phyloP scores from a whole-genome alignment of 2,888 invertebrate genomes.

The Ophion ventricosus region DNA sequence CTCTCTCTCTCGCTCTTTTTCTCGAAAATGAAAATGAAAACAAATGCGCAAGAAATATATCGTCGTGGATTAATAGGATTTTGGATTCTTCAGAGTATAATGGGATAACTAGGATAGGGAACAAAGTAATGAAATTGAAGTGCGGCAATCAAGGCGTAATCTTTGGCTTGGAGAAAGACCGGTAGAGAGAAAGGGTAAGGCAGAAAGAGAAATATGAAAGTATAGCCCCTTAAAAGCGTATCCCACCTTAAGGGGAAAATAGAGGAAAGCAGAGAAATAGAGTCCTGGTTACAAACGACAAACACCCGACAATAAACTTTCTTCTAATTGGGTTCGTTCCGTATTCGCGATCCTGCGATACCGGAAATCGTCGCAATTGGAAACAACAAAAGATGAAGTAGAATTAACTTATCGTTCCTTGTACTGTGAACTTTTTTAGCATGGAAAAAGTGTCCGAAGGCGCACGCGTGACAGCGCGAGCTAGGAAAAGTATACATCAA shows the following conservation, averaged over 20 bases:
- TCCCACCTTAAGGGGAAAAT: neutral
- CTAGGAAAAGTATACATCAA: slow-evolving; percentile 27
- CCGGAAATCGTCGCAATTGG: slow-evolving; percentile 22
- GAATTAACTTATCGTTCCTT: slow-evolving; percentile 16
- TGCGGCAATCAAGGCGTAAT: no score
- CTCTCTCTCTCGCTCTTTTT: no score
- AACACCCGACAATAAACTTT: slow-evolving; percentile 38
- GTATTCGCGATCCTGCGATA: slow-evolving; percentile 1
- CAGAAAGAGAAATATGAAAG: no score
- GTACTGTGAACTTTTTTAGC: neutral
- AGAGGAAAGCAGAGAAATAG: slow-evolving; percentile 1
- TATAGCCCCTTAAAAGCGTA: neutral
- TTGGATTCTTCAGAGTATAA: no score
- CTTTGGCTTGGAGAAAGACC: no score
- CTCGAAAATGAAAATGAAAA: no score
- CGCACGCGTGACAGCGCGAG: slow-evolving; percentile 5
- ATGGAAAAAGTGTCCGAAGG: neutral
- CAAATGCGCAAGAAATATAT: no score
- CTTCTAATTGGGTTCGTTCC: slow-evolving; percentile 21
- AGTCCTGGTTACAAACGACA: slow-evolving; percentile 17
- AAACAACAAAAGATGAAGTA: slow-evolving; percentile 10
- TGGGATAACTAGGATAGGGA: no score
- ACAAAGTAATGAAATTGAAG: no score
- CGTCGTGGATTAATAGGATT: no score
- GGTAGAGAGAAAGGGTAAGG: no score